Evolutionary conservation across 2,797 vertebrate species (phyloP).

Genomic region (Ispidina picta): DNA sequence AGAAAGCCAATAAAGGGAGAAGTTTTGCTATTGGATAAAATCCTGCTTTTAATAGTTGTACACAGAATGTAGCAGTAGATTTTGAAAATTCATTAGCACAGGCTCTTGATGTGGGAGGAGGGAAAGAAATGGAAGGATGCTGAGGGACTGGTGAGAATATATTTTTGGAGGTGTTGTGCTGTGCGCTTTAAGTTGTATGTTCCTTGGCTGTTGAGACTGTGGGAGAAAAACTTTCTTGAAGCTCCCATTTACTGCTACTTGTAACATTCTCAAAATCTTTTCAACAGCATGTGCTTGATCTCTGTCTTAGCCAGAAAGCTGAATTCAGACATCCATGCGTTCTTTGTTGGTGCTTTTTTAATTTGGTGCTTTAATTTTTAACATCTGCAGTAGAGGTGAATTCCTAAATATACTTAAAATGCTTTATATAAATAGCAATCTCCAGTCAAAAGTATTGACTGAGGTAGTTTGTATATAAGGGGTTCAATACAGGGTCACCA

Average conservation of each 20-base stretch:
- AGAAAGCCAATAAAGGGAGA: background rate
- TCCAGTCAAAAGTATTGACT: background rate
- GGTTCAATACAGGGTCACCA: background rate
- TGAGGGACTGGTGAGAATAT: background rate
- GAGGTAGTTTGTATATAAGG: background rate
- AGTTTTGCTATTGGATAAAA: background rate
- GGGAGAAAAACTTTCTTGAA: rapidly evolving
- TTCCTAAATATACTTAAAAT: background rate
- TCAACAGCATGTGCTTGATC: background rate
- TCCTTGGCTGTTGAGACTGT: background rate
- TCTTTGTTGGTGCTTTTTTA: background rate
- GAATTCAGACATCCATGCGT: background rate
- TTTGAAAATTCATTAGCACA: background rate
- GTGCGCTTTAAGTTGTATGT: background rate
- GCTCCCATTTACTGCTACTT: background rate
- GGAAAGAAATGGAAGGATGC: background rate
- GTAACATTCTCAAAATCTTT: background rate
- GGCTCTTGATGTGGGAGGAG: background rate
- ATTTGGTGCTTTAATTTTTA: too few relatives aligned
- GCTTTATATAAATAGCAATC: background rate
- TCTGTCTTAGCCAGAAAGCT: background rate
- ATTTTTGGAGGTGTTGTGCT: background rate
- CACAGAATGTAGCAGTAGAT: background rate
- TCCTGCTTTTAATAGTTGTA: background rate
- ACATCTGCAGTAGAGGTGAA: background rate